Evolutionary conservation across 64 coral and sea anemone species (phyloP), one percentile per base, ranked within the genome.

Genomic region (Catalaphyllia jardinei): DNA sequence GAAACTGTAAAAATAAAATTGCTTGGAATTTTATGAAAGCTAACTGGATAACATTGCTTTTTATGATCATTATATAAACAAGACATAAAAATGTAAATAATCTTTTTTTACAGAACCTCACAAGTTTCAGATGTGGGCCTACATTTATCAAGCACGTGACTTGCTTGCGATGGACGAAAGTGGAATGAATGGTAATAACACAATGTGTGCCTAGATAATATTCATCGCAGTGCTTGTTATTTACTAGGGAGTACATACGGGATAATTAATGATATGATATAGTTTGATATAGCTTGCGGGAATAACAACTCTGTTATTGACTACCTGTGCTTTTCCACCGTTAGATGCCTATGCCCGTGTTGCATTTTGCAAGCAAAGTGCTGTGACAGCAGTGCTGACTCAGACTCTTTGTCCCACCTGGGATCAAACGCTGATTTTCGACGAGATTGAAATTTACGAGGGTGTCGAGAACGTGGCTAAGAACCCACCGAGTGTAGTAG

Each of bases 351-450:
- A 93, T 79, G 95, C 87, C 3, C 88, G 91, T 4, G 91, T 96
- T 60, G 95, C 83, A 4, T 96, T 96, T 51, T 88, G 88, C 79
- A 96, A 93, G 46, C 95, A 96, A 73, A 93, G 91, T 71, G 91
- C 79, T 59, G 78, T 96, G 2, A 96, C 88, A 9, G 88, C 91
- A 31, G 87, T 92, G 10, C 86, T 83, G 76, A 79, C 87, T 30
- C 86, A 93, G 72, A 96, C 95, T 4, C 60, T 96, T 30, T 93
- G 95, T 87, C 95, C 95, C 52, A 96, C 91, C 20, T 96, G 95
- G 95, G 91, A 96, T 67, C 95, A 96, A 83, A 91, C 95, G 31
- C 88, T 96, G 20, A 93, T 96, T 78, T 96, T 96, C 76, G 76
- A 96, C 24, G 59, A 89, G 1, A 67, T 96, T 55, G 91, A 96